These are phyloP conservation scores for Papilio gigon DNA, from an alignment of 2,888 invertebrate species.

Conservation along the genomic window DNA sequence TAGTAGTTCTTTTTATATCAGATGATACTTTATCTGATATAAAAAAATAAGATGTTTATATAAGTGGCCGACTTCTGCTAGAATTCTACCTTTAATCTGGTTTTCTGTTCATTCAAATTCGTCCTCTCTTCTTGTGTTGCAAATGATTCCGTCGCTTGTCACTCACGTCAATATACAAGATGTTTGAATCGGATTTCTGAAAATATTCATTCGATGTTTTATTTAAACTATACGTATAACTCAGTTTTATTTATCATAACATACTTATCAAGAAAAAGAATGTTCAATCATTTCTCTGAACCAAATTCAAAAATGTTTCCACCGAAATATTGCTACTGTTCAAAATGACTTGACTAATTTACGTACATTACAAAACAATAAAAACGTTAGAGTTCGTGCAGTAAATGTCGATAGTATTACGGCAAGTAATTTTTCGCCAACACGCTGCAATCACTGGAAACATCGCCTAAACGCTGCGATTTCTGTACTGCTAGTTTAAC, in stretches of 20 bases:
- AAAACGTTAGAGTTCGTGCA: conserved; percentile 11
- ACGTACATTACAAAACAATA: conserved; percentile 4
- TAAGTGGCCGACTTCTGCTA: neutral
- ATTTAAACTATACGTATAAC: neutral
- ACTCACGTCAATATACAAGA: neutral
- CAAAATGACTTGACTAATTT: neutral
- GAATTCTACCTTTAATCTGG: neutral
- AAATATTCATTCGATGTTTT: conserved; percentile 6
- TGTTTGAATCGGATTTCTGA: conserved; percentile 20
- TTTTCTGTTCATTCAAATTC: conserved; percentile 6
- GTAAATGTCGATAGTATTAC: conserved; percentile 26
- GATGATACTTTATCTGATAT: too few relatives aligned
- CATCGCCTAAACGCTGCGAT: conserved; percentile 25
- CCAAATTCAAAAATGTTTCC: neutral
- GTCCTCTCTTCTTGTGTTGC: neutral
- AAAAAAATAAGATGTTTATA: too few relatives aligned
- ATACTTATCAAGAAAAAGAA: neutral
- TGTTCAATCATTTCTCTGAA: neutral
- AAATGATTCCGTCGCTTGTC: conserved; percentile 1
- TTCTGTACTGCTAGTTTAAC: conserved; percentile 1
- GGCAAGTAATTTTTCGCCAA: conserved; percentile 26
- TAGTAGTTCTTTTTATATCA: too few relatives aligned
- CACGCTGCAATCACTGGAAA: conserved; percentile 24
- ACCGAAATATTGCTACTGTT: neutral
- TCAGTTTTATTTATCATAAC: neutral